phyloP scores from a whole-genome alignment of 2,888 invertebrate species.

The Agonopterix subpropinquella region DNA sequence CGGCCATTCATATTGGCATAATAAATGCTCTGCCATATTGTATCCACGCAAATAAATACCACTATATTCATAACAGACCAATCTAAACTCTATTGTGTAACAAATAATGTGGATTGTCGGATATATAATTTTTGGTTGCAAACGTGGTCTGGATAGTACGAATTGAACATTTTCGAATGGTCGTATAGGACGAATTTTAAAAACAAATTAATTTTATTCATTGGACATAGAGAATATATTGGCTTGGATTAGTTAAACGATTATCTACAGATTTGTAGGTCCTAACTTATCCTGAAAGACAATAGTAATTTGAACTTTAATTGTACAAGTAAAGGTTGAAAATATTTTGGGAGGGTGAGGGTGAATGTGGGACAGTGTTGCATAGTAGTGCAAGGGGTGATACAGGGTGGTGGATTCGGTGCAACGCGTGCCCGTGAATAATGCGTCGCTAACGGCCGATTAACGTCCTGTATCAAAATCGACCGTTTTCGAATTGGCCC shows the following conservation, averaged over 20 bases:
- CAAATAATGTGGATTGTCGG: conserved; percentile 18
- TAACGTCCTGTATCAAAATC: conserved; percentile 58
- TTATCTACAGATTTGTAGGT: conserved; percentile 21
- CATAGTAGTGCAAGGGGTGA: conserved; percentile 32
- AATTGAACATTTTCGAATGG: conserved; percentile 32
- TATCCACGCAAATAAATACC: conserved; percentile 44
- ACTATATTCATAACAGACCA: conserved; percentile 13
- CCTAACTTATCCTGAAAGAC: conserved; percentile 12
- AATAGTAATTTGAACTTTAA: conserved; percentile 16
- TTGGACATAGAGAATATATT: conserved; percentile 69
- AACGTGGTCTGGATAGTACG: conserved; percentile 14
- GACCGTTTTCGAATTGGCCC: conserved; percentile 33
- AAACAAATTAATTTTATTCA: conserved; percentile 68
- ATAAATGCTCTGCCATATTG: conserved; percentile 62
- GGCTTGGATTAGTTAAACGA: conserved; percentile 68
- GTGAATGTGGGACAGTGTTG: conserved; percentile 15
- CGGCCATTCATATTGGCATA: conserved; percentile 61
- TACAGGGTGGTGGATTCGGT: conserved; percentile 53
- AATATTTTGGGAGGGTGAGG: conserved; percentile 12
- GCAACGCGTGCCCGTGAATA: conserved; percentile 73
- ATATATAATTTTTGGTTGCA: conserved; percentile 4
- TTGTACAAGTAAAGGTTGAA: conserved; percentile 9
- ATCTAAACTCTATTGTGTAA: conserved; percentile 18
- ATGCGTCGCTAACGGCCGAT: conserved; percentile 70
- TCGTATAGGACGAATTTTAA: conserved; percentile 54